Evolutionary conservation across 1,140 invertebrate genomes (phyloP).

Genomic region (Bilobella aurantiaca): DNA sequence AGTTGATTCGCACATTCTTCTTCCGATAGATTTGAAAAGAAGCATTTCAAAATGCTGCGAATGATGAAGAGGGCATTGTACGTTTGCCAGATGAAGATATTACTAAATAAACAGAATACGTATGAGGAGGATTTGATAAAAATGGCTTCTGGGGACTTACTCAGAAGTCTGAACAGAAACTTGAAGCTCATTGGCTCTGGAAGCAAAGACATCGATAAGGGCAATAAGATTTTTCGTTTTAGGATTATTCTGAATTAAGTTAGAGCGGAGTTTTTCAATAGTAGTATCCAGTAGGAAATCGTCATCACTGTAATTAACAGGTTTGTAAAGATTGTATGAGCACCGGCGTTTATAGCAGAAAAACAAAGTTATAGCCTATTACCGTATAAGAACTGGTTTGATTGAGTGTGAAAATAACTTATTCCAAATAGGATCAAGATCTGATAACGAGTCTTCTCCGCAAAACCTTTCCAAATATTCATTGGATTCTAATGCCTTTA

Average conservation of each 20-base stretch:
- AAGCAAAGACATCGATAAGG: conserved; percentile 70
- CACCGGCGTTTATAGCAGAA: conserved; percentile 13
- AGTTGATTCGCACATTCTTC: conserved; percentile 62
- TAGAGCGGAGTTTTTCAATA: conserved; percentile 59
- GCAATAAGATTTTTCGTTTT: conserved; percentile 77
- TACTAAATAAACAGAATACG: conserved; percentile 49
- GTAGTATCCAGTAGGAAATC: conserved; percentile 68
- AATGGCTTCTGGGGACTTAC: conserved; percentile 45
- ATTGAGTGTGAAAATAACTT: conserved; percentile 83
- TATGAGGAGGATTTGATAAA: no score
- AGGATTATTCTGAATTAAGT: conserved; percentile 65
- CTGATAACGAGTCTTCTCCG: conserved; percentile 63
- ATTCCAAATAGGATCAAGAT: conserved; percentile 89
- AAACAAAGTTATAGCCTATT: conserved; percentile 38
- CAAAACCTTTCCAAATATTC: conserved; percentile 67
- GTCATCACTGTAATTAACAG: conserved; percentile 53
- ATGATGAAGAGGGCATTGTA: conserved; percentile 89
- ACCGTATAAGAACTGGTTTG: conserved; percentile 60
- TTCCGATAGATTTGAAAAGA: conserved; percentile 67
- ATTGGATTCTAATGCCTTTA: conserved; percentile 70
- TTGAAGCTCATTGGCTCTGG: conserved; percentile 64
- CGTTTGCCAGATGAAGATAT: conserved; percentile 85
- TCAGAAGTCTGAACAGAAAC: conserved; percentile 73
- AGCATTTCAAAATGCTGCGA: conserved; percentile 75
- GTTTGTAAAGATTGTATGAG: no score